Evolutionary conservation across 2,797 vertebrate genomes (phyloP).

Genomic region (Esox lucius): DNA sequence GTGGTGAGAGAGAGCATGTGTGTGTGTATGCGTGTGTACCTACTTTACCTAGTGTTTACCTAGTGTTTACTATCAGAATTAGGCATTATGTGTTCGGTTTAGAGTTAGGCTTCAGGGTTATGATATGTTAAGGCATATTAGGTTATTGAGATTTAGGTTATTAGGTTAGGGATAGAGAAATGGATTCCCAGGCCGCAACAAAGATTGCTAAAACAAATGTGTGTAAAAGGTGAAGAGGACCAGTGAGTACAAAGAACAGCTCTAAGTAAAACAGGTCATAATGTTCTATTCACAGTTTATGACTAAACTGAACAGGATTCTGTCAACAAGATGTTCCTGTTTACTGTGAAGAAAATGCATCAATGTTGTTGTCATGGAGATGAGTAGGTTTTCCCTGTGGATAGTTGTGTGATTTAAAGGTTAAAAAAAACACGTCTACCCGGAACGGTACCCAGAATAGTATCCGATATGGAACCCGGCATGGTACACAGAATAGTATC

Average conservation of each 20-base stretch:
- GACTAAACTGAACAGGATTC: not conserved
- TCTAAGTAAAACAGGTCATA: not conserved
- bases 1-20: not conserved
- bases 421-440: not conserved
- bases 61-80: no score
- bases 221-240: not conserved
- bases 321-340: not conserved
- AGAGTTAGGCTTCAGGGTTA: no score
- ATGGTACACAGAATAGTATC: no score
- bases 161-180: no score
- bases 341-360: slow-evolving; percentile 7
- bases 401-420: not conserved
- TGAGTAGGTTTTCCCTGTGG: not conserved
- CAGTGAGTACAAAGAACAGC: not conserved
- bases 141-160: no score
- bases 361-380: slow-evolving; percentile 12
- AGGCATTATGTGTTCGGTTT: no score
- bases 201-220: no score
- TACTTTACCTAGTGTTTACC: no score
- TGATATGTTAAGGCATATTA: no score
- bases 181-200: no score
- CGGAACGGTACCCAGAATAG: not conserved
- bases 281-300: not conserved
- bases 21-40: no score
- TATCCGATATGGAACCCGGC: no score